Evolutionary conservation across 2,113 vertebrate species (phyloP), one percentile per base, ranked within the genome.

Genomic region (Zapus hudsonius): DNA sequence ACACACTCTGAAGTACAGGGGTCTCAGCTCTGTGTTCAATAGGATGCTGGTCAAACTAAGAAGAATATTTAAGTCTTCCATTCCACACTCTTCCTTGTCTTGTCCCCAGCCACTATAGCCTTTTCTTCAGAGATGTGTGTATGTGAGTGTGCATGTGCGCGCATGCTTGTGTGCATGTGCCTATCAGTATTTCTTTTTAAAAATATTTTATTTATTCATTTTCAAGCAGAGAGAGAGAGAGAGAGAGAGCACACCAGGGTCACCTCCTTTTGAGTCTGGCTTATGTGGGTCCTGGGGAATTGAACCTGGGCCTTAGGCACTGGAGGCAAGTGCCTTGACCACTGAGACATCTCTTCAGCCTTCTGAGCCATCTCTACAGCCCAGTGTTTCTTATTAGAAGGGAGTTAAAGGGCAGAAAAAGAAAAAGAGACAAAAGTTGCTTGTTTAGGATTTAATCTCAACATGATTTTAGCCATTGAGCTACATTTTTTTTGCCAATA

Each of bases 61-160:
- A 92, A 80, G 40, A 42, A 44, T 29, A 55, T 83, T 87, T 83
- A 66, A 83, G 25, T 75, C 9, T 72, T 47, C 29, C 79, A 89
- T 61, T 9, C 40, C 59, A 55, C 13, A 10, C 9, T 52, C 36
- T 87, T 84, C 59, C 44, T 87, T n/a, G 9, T 90, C 31, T 38
- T 85, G 38, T 89, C 70, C n/a, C 89, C n/a, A 92, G 44, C 36
- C 63, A 93, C 20, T 89, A 47, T 11, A 36, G 74, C 36, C 70
- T 95, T 87, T 55, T 33, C 25, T 70, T 86, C 5, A 57, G 25
- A 13, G 22, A 7, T 90, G 42, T 61, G 59, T 61, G 59, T 61
- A 20, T 61, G 23, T 93, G 52, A 73, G 11, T 42, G 4, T 80
- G 57, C 40, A 40, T 83, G 59, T 80, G n/a, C 52, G 5, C 29